A percentile compares a stretch with the other conserved stretches of the same genome.
These are phyloP conservation scores for Scalopus aquaticus DNA, from an alignment of 2,113 vertebrate species.

Conservation along the genomic window DNA sequence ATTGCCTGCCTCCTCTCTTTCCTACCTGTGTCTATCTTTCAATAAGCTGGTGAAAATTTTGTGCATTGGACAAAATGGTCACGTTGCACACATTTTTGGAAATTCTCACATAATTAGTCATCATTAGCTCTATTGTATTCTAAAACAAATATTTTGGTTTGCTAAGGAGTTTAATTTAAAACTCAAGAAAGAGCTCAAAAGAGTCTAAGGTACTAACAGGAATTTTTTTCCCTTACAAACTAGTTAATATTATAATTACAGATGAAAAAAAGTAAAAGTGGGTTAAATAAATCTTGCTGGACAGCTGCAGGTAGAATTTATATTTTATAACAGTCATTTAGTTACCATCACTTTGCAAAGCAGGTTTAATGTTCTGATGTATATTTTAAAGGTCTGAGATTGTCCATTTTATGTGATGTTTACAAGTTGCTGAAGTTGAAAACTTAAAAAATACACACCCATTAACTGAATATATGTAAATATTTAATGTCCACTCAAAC, in stretches of 20 bases:
- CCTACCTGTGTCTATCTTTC: too few species aligned
- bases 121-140: background rate
- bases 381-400: constrained; percentile 28
- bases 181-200: background rate
- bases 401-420: background rate
- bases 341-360: constrained; percentile 20
- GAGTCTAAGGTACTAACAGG: background rate
- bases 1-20: too few species aligned
- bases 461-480: background rate
- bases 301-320: background rate
- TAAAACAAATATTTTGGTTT: constrained; percentile 45
- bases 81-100: background rate
- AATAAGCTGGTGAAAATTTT: constrained; percentile 1
- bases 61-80: background rate
- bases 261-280: background rate
- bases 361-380: background rate
- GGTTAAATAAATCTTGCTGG: constrained; percentile 27
- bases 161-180: constrained; percentile 39
- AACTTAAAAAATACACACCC: background rate
- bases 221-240: background rate
- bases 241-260: constrained; percentile 19
- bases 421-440: background rate
- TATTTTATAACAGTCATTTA: background rate
- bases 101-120: constrained; percentile 42
- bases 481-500: background rate